Conservation (phyloP, 2,888 invertebrate genomes). For the Cryptophagus acutangulus region DNA sequence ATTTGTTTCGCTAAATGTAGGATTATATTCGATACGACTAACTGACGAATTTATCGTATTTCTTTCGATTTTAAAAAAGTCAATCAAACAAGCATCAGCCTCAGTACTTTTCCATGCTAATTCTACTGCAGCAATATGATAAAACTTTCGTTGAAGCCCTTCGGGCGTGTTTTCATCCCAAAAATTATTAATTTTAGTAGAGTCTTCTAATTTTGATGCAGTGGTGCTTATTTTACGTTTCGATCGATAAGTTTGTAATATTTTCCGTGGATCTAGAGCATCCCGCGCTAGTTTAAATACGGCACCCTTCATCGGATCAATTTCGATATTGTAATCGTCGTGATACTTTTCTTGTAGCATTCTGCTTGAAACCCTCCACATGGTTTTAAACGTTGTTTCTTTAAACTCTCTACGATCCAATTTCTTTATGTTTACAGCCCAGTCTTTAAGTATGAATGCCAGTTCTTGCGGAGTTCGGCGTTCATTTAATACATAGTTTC, state of each 20-base stretch:
- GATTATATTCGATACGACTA: constrained; percentile 21
- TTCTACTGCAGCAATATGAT: constrained; percentile 7
- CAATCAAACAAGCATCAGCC: neutral
- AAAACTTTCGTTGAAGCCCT: constrained; percentile 10
- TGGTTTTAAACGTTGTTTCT: neutral
- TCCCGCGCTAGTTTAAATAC: constrained; percentile 9
- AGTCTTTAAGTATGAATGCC: neutral
- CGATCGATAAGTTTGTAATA: constrained; percentile 11
- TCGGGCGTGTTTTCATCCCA: constrained; percentile 8
- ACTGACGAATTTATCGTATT: constrained; percentile 13
- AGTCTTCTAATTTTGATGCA: constrained; percentile 4
- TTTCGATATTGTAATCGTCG: neutral
- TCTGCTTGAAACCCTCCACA: neutral
- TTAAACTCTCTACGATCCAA: neutral
- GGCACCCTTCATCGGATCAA: neutral
- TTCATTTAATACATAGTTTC: neutral
- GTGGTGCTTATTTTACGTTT: neutral
- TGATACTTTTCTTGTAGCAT: neutral
- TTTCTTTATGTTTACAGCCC: neutral
- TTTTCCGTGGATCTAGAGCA: constrained; percentile 11
- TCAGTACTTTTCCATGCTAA: constrained; percentile 8
- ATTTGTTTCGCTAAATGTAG: constrained; percentile 20
- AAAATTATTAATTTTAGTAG: neutral
- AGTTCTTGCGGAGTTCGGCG: neutral
- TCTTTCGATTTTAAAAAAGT: constrained; percentile 12